Evolutionary conservation across 2,113 vertebrate species (phyloP).

Genomic region (Malurus alboscapulatus): DNA sequence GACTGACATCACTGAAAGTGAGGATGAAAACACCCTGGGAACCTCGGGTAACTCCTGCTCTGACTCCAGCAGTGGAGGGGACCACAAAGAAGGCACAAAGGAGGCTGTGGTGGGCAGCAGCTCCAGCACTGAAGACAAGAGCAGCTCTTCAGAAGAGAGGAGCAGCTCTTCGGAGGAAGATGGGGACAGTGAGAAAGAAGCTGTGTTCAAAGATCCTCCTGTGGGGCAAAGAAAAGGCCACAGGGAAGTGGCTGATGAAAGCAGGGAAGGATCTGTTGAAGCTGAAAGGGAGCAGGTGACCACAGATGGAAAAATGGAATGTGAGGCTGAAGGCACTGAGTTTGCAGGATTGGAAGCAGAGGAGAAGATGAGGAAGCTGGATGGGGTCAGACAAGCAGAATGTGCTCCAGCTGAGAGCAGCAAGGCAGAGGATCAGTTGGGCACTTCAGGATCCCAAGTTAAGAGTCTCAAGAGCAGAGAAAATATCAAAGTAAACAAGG

Average conservation of each 20-base stretch:
- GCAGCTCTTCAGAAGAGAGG: not conserved
- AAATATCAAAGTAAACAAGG: not conserved
- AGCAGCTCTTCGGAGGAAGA: conserved; percentile 4
- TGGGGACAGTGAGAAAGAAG: not conserved
- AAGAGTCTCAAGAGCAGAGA: not conserved
- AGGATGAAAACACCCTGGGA: not conserved
- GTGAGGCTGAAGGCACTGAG: not conserved
- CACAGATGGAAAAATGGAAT: not conserved
- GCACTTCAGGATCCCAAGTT: not conserved
- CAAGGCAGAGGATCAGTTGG: not conserved
- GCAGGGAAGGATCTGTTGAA: not conserved
- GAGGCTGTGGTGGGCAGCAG: not conserved
- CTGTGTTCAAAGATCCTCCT: not conserved
- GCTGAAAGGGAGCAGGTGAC: not conserved
- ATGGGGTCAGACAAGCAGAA: not conserved
- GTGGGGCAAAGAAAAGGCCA: not conserved
- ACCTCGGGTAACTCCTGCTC: not conserved
- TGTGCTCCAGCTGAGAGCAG: not conserved
- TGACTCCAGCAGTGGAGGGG: conserved; percentile 2
- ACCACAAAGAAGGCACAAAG: not conserved
- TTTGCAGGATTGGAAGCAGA: not conserved
- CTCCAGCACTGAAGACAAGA: not conserved
- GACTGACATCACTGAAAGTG: not conserved
- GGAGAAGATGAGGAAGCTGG: not conserved
- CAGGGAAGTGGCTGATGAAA: not conserved